Base-by-base conservation (phyloP, 1,140 invertebrate species). In the Galendromus occidentalis region DNA sequence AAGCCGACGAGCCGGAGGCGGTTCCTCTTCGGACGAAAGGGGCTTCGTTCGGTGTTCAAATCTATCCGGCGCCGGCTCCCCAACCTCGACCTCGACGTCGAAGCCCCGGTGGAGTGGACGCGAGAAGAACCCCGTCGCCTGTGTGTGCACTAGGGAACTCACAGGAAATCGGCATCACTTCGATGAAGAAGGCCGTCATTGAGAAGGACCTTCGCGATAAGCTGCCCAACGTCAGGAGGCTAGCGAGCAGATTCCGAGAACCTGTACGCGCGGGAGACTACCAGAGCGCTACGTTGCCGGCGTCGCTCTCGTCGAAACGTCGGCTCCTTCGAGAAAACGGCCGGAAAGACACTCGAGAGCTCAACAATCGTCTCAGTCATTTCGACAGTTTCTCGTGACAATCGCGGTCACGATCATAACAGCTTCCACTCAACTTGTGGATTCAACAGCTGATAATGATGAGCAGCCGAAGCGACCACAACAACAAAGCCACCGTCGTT, bases 21-120 rank as follows among this genome's bases (percentile, higher is more conserved):
- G 51, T 59, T 25, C 51, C 22, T 25, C 20, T 59, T 17, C 25
- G 33, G 33, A 25, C 51, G 51, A 33, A 25, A 17, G 25, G 51
- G 6, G 51, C 25, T 25, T 59, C 51, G 51, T 59, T 59, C 51
- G 51, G 51, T 25, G 51, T 59, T 20, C 51, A 59, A 59, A 25
- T 59, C 51, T 59, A 59, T 22, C 51, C 51, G 25, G 22, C 51
- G 33, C 51, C 51, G 51, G 51, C 22, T 59, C 51, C 51, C 51
- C 51, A 59, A 25, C 51, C 51, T 59, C 51, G 51, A 59, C 51
- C 14, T 9, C 51, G 45, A 22, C n/a, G 33, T 39, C 51, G 51
- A 59, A 59, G 51, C 51, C 25, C 51, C 25, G 51, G 51, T 29
- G 51, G 51, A 59, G 51, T 33, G 25, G 51, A 59, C 25, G 51